A percentile compares a stretch with the other conserved stretches of the same genome.
These are phyloP conservation scores for Tenebrio molitor DNA, from an alignment of 1,140 invertebrate species.

Conservation along the genomic window DNA sequence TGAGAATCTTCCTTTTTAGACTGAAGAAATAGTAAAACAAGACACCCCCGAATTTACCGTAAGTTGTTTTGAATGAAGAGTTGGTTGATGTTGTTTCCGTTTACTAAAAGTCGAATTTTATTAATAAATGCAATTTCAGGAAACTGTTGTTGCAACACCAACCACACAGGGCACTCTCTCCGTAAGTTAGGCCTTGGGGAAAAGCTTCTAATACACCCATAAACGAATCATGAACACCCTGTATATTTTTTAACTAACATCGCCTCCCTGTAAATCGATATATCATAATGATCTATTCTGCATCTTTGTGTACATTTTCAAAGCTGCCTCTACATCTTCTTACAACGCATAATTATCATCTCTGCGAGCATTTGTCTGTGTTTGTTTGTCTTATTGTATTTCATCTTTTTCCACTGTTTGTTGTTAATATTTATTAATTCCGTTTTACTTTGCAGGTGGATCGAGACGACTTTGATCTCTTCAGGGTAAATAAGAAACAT, in stretches of 20 bases:
- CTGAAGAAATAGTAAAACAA: too few species aligned
- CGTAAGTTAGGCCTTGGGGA: slow-evolving; percentile 27
- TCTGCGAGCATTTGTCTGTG: slow-evolving; percentile 26
- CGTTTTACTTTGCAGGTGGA: not conserved
- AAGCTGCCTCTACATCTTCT: slow-evolving; percentile 15
- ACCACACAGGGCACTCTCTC: not conserved
- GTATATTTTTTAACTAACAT: slow-evolving; percentile 39
- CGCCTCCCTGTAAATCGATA: not conserved
- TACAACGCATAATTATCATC: slow-evolving; percentile 8
- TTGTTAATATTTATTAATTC: slow-evolving; percentile 2
- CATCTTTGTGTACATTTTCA: slow-evolving; percentile 18
- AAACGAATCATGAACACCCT: slow-evolving; percentile 31
- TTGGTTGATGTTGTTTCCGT: too few species aligned
- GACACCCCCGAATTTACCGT: not conserved
- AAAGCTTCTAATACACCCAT: slow-evolving; percentile 34
- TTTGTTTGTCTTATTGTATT: slow-evolving; percentile 8
- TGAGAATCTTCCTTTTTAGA: too few species aligned
- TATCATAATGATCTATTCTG: slow-evolving; percentile 16
- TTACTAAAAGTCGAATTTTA: too few species aligned
- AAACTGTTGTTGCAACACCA: not conserved
- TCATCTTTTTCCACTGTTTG: not conserved
- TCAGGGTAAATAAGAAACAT: slow-evolving; percentile 3
- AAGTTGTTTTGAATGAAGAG: too few species aligned
- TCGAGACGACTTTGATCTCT: slow-evolving; percentile 4
- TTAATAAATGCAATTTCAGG: not conserved